Base-by-base conservation (phyloP, 2,888 invertebrate genomes). In the Chorisops tibialis region DNA sequence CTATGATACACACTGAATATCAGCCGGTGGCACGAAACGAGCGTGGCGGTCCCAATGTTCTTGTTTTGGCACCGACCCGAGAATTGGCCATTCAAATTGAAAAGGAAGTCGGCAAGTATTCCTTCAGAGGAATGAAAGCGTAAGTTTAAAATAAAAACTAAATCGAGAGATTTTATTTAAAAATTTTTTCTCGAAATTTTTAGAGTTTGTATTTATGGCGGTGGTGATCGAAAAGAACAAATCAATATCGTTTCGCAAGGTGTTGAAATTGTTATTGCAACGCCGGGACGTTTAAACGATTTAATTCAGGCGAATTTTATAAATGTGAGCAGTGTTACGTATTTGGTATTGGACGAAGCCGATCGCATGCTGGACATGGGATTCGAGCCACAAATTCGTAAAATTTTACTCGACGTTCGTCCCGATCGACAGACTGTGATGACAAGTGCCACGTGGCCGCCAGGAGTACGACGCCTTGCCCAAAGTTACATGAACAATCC, bases 391-490 rank as follows among this genome's bases (percentile, higher is more conserved):
- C 91, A 87, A 83, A 98, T 97, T 67, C 85, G 91, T 39, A 90
- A 89, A 73, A 86, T 89, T 12, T 78, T 94, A 67, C 81, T 90
- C 63, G 87, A 89, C 71, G 85, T 94, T 19, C 83, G 93, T 59
- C 93, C 94, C 6, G 93, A 93, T 73, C 80, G 95, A 59, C 96
- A 97, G 75, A 94, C 94, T n/a, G 86, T 96, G 0, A 95, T 97
- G 95, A 97, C 96, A 0, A 91, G 91, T 73, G 97, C 97, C 12
- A 97, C 97, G 0, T 97, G 96, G 97, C 96, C 96, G 0, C 79
- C 83, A 58, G 91, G 88, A 43, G 96, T 97, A 1, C 83, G 94
- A 14, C 82, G 91, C 16, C 80, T 97, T 43, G 96, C 95, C 0
- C 83, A 88, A 66, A 86, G 87, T 1, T 96, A 96, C 73, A 92